Evolutionary conservation across 23 tunicate genomes (phyloP), one percentile per base, ranked within the genome.

Genomic region (Corella eumyota): DNA sequence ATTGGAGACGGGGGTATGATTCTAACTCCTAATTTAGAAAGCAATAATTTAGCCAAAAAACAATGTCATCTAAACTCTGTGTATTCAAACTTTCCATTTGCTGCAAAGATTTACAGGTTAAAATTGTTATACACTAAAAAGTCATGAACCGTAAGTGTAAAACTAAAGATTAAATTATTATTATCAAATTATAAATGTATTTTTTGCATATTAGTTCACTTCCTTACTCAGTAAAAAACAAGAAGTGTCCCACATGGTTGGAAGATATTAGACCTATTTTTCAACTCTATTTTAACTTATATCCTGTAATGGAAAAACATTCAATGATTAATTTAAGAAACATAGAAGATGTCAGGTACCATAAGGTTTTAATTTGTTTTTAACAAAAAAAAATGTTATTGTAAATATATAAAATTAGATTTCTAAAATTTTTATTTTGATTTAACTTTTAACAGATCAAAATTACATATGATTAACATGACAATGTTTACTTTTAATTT

Each of bases 171-270:
- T n/a, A n/a, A n/a, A n/a, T n/a, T n/a, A n/a, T n/a, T n/a, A n/a
- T n/a, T n/a, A n/a, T n/a, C n/a, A n/a, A n/a, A n/a, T n/a, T n/a
- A n/a, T n/a, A n/a, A n/a, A n/a, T n/a, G n/a, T n/a, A n/a, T n/a
- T n/a, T n/a, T n/a, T n/a, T n/a, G 1, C 25, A 28, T 66, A 34
- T 6, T 32, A 74, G 80, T 30, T 74, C 80, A 24, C 50, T 74
- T 19, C 64, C 80, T 3, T 19, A 54, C n/a, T 62, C 80, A 29
- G 60, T 59, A 46, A 67, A 60, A 65, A 50, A 66, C 22, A 73
- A 68, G 24, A 50, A 27, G n/a, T 82, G 92, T 38, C 92, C 92
- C 9, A 60, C 69, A 4, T 82, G 92, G 92, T 13, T 37, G 34
- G 69, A 82, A n/a, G 70, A 67, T 67, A 65, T 75, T 30, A 36